Evolutionary conservation across 2,113 vertebrate species (phyloP).

Genomic region (Natator depressus): DNA sequence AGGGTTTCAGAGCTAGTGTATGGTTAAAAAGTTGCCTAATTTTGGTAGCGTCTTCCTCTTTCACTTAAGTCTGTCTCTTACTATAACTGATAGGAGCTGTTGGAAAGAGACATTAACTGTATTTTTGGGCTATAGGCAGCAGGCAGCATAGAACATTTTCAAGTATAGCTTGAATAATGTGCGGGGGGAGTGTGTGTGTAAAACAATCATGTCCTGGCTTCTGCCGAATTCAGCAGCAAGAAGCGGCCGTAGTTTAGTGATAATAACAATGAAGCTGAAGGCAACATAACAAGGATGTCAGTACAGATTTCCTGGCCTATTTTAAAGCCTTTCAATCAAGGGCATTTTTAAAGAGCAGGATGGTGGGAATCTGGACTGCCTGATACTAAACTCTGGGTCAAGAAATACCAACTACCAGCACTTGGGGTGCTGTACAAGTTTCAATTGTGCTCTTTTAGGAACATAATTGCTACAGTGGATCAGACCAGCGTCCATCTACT

Average conservation of each 20-base stretch:
- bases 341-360: not conserved
- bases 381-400: not conserved
- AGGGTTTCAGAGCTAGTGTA: not conserved
- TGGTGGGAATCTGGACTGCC: not conserved
- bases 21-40: not conserved
- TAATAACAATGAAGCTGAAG: not conserved
- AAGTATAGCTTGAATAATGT: not conserved
- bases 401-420: not conserved
- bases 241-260: not conserved
- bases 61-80: constrained; percentile 22
- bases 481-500: not conserved
- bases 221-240: not conserved
- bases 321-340: not conserved
- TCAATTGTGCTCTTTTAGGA: not conserved
- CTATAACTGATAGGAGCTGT: not conserved
- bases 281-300: not conserved
- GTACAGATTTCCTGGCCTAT: not conserved
- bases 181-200: not conserved
- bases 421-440: not conserved
- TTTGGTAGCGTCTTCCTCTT: not conserved
- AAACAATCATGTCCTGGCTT: not conserved
- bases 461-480: not conserved
- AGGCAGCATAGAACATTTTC: not conserved
- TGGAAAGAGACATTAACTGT: not conserved
- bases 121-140: not conserved